A percentile compares a stretch with the other conserved stretches of the same genome.
Evolutionary conservation across 1,140 invertebrate genomes (phyloP).

Genomic region (Bicyclus anynana): DNA sequence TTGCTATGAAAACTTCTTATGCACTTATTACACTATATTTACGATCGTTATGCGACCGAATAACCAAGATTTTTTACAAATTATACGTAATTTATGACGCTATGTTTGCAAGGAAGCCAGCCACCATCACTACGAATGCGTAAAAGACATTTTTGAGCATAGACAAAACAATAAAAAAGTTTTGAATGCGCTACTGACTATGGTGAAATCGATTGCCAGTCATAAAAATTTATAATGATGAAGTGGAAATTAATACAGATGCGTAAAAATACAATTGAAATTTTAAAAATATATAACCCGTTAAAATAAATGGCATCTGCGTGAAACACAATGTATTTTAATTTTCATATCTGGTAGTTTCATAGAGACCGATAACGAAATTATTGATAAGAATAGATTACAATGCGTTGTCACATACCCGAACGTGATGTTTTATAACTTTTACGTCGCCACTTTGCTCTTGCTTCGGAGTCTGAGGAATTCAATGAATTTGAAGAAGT

Average conservation of each 20-base stretch:
- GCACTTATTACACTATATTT: constrained; percentile 69
- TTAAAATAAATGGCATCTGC: no score
- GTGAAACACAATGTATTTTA: no score
- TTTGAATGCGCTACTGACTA: constrained; percentile 19
- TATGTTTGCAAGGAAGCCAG: constrained; percentile 76
- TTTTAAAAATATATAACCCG: not conserved
- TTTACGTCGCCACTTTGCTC: constrained; percentile 8
- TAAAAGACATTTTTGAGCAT: constrained; percentile 75
- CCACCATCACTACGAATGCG: constrained; percentile 77
- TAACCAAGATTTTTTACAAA: constrained; percentile 53
- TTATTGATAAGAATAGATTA: not conserved
- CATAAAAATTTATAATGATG: no score
- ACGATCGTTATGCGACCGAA: constrained; percentile 56
- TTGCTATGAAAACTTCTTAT: constrained; percentile 63
- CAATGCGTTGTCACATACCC: not conserved
- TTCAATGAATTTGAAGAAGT: constrained; percentile 1
- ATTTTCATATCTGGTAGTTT: no score
- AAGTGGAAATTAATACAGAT: not conserved
- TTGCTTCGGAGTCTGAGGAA: not conserved
- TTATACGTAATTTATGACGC: constrained; percentile 70
- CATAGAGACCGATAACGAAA: not conserved
- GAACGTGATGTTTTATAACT: not conserved
- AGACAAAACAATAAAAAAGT: constrained; percentile 63
- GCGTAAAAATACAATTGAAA: no score
- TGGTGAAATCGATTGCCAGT: not conserved